A percentile compares a stretch with the other conserved stretches of the same genome.
Evolutionary conservation across 2,113 vertebrate genomes (phyloP).

Genomic region (Scalopus aquaticus): DNA sequence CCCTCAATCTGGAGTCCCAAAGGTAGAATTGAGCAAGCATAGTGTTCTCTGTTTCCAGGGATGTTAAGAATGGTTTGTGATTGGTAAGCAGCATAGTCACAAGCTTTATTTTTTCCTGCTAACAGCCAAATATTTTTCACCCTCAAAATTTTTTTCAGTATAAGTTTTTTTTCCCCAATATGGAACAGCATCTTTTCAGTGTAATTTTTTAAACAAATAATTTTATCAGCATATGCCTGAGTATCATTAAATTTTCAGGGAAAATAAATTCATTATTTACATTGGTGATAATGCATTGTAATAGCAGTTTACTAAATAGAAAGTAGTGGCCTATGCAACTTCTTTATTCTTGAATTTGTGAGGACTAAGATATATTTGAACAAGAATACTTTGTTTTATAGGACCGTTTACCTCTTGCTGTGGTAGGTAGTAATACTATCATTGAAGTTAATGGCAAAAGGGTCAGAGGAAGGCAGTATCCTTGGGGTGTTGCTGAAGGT

Average conservation of each 20-base stretch:
- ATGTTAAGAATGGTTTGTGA: neutral
- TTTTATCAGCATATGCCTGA: neutral
- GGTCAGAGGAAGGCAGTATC: constrained; percentile 97
- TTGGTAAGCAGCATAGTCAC: neutral
- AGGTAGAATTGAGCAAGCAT: neutral
- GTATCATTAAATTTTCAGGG: constrained; percentile 20
- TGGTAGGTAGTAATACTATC: constrained; percentile 98
- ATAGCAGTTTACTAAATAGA: neutral
- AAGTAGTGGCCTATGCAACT: neutral
- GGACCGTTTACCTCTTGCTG: constrained; percentile 98
- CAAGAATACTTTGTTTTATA: constrained; percentile 80
- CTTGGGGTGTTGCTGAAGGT: constrained; percentile 99
- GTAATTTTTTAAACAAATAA: constrained; percentile 20
- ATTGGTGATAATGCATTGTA: neutral
- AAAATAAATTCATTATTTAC: neutral
- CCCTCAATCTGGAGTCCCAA: neutral
- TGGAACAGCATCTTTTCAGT: neutral
- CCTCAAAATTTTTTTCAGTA: neutral
- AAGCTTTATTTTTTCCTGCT: neutral
- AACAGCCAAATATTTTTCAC: neutral
- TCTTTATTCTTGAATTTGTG: constrained; percentile 60
- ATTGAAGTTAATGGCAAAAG: constrained; percentile 98
- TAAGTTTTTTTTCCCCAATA: neutral
- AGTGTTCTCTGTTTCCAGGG: neutral
- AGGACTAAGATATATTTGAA: constrained; percentile 65